These are phyloP conservation scores for Anas bahamensis DNA, from an alignment of 2,797 vertebrate species.

Conservation along the genomic window DNA sequence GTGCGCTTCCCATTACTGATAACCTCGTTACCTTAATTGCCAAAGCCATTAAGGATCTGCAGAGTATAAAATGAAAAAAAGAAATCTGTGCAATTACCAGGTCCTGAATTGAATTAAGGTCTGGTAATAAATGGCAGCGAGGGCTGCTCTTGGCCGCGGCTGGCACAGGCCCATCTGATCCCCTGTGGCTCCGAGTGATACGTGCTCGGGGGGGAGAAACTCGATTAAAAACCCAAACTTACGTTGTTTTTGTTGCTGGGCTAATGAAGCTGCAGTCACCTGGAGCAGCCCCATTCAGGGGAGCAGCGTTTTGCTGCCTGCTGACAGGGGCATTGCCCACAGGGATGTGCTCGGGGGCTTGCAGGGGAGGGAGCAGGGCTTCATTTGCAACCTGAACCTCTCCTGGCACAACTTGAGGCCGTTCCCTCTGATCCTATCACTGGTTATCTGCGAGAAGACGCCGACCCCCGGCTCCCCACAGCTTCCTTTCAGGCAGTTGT, in stretches of 20 bases:
- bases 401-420: no score
- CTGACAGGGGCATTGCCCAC: no score
- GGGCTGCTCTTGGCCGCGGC: background rate
- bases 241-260: slow-evolving; percentile 13
- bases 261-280: slow-evolving; percentile 2
- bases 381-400: no score
- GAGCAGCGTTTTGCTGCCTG: background rate
- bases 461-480: no score
- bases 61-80: background rate
- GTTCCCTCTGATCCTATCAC: no score
- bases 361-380: no score
- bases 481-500: no score
- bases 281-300: background rate
- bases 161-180: slow-evolving; percentile 10
- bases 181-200: background rate
- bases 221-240: slow-evolving; percentile 24
- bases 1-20: background rate
- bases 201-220: background rate
- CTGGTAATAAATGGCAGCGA: slow-evolving; percentile 14
- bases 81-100: slow-evolving; percentile 30
- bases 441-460: no score
- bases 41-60: slow-evolving; percentile 16
- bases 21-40: slow-evolving; percentile 40
- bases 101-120: slow-evolving; percentile 22
- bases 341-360: no score